phyloP scores from a whole-genome alignment of 2,797 vertebrate species.

The Rhinichthys osculus region DNA sequence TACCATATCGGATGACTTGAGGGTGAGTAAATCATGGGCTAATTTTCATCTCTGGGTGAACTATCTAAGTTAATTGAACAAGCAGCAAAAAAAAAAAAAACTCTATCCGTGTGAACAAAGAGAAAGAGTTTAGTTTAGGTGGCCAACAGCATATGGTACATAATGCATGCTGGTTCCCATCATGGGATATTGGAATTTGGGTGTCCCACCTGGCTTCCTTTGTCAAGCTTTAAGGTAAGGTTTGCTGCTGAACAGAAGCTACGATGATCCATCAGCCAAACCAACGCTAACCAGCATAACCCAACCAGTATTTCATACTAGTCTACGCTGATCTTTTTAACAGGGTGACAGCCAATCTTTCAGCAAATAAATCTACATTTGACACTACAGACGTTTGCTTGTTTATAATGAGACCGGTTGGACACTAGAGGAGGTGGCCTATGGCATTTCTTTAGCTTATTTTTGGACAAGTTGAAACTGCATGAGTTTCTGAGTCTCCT shows the following conservation, averaged over 20 bases:
- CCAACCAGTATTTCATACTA: background rate
- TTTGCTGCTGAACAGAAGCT: background rate
- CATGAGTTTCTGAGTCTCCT: slow-evolving; percentile 66
- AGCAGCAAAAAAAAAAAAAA: no score
- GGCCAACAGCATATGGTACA: background rate
- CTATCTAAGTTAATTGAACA: no score
- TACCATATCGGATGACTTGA: no score
- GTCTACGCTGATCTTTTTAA: background rate
- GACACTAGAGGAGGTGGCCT: slow-evolving; percentile 17
- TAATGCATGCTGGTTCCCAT: background rate
- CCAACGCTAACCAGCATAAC: background rate
- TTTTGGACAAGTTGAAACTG: slow-evolving; percentile 66
- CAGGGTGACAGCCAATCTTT: slow-evolving; percentile 25
- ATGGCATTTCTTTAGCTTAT: slow-evolving; percentile 51
- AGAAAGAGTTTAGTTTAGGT: background rate
- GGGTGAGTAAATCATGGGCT: no score
- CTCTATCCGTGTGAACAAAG: background rate
- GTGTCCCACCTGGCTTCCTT: background rate
- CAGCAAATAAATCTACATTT: slow-evolving; percentile 68
- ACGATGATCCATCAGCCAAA: background rate
- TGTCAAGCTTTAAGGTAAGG: background rate
- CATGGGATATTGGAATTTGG: background rate
- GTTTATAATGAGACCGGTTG: slow-evolving; percentile 66
- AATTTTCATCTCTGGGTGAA: no score
- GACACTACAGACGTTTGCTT: slow-evolving; percentile 66